These are phyloP conservation scores for Torymus texanus DNA, from an alignment of 2,888 invertebrate species.

Conservation along the genomic window DNA sequence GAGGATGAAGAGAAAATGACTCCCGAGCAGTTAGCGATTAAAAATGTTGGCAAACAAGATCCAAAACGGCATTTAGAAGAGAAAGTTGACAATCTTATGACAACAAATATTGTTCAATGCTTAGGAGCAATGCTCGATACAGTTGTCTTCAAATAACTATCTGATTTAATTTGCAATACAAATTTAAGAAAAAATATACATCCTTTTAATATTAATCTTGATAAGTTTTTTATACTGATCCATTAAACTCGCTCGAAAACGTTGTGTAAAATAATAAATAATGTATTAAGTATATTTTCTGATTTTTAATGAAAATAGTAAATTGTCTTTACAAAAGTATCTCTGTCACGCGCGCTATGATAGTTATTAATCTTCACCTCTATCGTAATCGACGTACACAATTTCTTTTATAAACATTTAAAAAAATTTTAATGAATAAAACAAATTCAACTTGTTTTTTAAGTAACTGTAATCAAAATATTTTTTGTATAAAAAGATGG, in stretches of 20 bases:
- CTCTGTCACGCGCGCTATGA: conserved; percentile 27
- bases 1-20: conserved; percentile 99
- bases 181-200: conserved; percentile 61
- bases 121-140: conserved; percentile 97
- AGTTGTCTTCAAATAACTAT: conserved; percentile 88
- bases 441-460: conserved; percentile 44
- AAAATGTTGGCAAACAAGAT: conserved; percentile 99
- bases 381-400: conserved; percentile 41
- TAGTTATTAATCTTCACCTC: conserved; percentile 34
- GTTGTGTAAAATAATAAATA: conserved; percentile 52
- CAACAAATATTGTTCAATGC: conserved; percentile 97
- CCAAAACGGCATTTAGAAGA: conserved; percentile 99
- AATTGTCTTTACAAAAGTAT: conserved; percentile 60
- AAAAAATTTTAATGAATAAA: conserved; percentile 48
- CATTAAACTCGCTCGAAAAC: conserved; percentile 48
- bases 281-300: conserved; percentile 50
- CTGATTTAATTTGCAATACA: conserved; percentile 44
- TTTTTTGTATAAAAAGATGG: conserved; percentile 44
- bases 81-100: conserved; percentile 97
- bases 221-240: conserved; percentile 51
- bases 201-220: conserved; percentile 60
- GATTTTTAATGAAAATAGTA: conserved; percentile 65
- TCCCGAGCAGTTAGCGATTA: conserved; percentile 98
- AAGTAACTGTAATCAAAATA: conserved; percentile 42
- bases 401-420: conserved; percentile 30